Percentiles rank a stretch among this genome's conserved stretches.
These are phyloP conservation scores for Automeris io DNA, from an alignment of 2,888 invertebrate genomes.

Conservation along the genomic window DNA sequence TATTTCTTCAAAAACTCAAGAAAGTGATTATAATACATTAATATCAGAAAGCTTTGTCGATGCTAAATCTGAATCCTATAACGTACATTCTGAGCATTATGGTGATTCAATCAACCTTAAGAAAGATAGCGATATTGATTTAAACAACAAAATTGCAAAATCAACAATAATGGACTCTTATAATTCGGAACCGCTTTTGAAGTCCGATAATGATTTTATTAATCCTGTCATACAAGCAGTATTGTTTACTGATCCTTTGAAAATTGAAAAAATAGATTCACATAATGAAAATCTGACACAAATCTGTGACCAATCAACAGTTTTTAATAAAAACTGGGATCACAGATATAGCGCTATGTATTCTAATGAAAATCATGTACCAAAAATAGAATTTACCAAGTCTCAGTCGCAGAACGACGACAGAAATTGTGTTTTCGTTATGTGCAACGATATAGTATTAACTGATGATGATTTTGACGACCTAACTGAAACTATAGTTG, in stretches of 20 bases:
- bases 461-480: background rate
- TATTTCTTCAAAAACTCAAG: background rate
- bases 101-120: background rate
- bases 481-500: slow-evolving; percentile 11
- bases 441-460: background rate
- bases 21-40: background rate
- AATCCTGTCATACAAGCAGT: background rate
- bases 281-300: background rate
- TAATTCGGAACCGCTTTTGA: background rate
- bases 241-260: background rate
- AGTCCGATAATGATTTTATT: background rate
- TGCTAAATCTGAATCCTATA: background rate
- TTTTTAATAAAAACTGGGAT: background rate
- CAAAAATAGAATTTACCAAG: background rate
- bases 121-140: no score
- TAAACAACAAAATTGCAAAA: background rate
- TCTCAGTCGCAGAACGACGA: background rate
- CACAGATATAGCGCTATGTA: background rate
- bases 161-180: background rate
- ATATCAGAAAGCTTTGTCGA: background rate
- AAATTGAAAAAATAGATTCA: background rate
- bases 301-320: background rate
- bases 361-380: background rate
- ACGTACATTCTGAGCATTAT: background rate
- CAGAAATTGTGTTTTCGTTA: background rate